Percentiles rank a stretch among this genome's conserved stretches.
Evolutionary conservation across 2,113 vertebrate species (phyloP).

Genomic region (Dromas ardeola): DNA sequence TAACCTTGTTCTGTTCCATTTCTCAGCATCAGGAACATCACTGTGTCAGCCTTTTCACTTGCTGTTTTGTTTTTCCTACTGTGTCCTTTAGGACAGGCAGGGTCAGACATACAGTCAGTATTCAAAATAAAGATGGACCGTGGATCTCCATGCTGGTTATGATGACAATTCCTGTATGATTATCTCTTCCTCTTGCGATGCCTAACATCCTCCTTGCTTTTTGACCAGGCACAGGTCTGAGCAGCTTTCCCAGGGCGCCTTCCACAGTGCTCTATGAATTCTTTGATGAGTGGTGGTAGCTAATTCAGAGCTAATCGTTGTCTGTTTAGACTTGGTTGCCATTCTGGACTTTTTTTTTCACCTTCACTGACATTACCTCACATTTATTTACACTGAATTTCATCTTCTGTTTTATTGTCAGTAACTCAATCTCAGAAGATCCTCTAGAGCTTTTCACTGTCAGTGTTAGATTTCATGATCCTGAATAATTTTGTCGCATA

Average conservation of each 20-base stretch:
- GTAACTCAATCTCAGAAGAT: conserved; percentile 4
- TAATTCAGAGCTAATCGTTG: not conserved
- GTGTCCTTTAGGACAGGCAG: not conserved
- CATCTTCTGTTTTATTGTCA: conserved; percentile 48
- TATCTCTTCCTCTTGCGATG: rapidly evolving
- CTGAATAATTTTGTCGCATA: conserved; percentile 57
- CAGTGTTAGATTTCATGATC: conserved; percentile 59
- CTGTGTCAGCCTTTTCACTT: not conserved
- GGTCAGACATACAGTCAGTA: not conserved
- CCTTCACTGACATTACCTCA: conserved; percentile 5
- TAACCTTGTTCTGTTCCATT: not conserved
- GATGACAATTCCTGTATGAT: not conserved
- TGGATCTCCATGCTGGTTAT: not conserved
- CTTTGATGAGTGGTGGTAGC: not conserved
- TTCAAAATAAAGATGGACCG: rapidly evolving
- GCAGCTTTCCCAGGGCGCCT: not conserved
- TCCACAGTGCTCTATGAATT: rapidly evolving
- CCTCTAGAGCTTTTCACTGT: conserved; percentile 62
- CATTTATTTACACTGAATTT: conserved; percentile 56
- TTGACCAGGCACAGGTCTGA: not conserved
- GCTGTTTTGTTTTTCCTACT: not conserved
- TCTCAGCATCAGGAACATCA: not conserved
- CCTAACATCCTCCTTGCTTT: not conserved
- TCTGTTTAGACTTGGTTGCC: not conserved
- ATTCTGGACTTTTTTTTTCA: not conserved